phyloP scores from a whole-genome alignment of 2,113 vertebrate genomes.

The zebrafish (Danio rerio) region DNA sequence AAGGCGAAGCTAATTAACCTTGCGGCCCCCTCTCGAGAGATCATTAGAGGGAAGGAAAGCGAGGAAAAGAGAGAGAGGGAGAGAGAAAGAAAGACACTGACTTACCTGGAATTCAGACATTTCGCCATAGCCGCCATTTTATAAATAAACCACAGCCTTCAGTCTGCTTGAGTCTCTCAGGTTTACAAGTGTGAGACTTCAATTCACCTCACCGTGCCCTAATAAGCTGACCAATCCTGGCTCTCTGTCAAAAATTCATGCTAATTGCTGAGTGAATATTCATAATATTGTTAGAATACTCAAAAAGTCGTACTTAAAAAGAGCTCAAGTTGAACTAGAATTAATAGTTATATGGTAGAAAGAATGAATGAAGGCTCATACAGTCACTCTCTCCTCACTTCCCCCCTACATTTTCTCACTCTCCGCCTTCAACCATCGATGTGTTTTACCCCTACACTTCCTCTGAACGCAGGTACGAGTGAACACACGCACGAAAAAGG shows the following conservation, averaged over 20 bases:
- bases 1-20: constrained; percentile 58
- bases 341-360: not conserved
- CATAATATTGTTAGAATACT: not conserved
- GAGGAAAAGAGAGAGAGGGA: not conserved
- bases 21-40: constrained; percentile 41
- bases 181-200: not conserved
- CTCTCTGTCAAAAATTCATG: not conserved
- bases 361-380: constrained; percentile 8
- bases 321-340: not conserved
- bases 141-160: constrained; percentile 47
- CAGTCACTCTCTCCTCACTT: constrained; percentile 40
- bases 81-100: constrained; percentile 16
- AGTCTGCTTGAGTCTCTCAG: not conserved
- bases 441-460: constrained; percentile 25
- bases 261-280: not conserved
- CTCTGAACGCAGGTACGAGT: not conserved
- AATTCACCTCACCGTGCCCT: not conserved
- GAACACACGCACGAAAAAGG: not conserved
- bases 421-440: constrained; percentile 33
- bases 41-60: constrained; percentile 30
- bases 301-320: not conserved
- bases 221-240: not conserved
- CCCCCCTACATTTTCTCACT: constrained; percentile 35
- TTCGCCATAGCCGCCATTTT: constrained; percentile 57
- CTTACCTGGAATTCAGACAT: constrained; percentile 59